phyloP scores from a whole-genome alignment of 1,140 invertebrate genomes.

The Ectropis grisescens region DNA sequence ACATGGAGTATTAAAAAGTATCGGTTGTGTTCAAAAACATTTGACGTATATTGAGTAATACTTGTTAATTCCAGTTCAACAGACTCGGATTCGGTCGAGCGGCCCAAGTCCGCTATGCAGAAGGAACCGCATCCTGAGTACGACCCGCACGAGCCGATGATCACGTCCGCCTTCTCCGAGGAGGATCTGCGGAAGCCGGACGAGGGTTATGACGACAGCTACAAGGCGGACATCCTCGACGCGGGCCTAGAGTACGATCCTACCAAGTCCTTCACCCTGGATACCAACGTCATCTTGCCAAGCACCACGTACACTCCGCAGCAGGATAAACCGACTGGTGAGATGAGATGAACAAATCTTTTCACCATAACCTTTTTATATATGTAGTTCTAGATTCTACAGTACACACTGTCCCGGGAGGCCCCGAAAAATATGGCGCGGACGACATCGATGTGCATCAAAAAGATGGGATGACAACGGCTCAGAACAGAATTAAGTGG shows the following conservation, averaged over 20 bases:
- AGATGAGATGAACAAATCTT: no score
- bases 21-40: no score
- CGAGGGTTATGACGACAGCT: conserved; percentile 51
- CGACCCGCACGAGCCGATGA: conserved; percentile 62
- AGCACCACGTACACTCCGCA: conserved; percentile 24
- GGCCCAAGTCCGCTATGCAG: conserved; percentile 55
- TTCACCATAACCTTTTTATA: no score
- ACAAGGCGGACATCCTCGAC: conserved; percentile 35
- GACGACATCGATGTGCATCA: no score
- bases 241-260: conserved; percentile 34
- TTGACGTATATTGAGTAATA: no score
- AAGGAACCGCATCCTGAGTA: conserved; percentile 59
- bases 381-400: no score
- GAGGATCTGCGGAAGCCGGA: conserved; percentile 54
- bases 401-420: no score
- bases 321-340: conserved; percentile 63
- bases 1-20: no score
- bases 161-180: conserved; percentile 59
- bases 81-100: conserved; percentile 54
- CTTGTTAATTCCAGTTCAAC: conserved; percentile 44
- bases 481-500: no score
- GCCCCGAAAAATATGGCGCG: no score
- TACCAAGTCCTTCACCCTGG: conserved; percentile 37
- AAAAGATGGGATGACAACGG: no score
- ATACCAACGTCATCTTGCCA: conserved; percentile 25